Evolutionary conservation across 2,797 vertebrate species (phyloP), one percentile per base, ranked within the genome.

Genomic region (Clarias fuscus): DNA sequence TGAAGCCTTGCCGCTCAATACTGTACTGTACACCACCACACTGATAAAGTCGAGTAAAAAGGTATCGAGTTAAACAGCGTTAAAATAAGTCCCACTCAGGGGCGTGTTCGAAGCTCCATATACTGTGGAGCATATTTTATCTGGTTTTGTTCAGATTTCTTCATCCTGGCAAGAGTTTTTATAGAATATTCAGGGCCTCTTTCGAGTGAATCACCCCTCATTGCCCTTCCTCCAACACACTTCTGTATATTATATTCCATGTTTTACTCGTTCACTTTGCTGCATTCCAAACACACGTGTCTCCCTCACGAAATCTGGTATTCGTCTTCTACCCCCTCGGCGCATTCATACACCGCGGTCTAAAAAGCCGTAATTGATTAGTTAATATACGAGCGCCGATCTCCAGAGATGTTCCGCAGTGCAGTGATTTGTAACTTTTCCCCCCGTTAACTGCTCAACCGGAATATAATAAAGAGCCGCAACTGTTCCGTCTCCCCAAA

Each of bases 321-420:
- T 53, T 73, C 59, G 20, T 59, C 68, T 61, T 8, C 14, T 64
- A 64, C 61, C 20, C 71, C 20, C 71, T 61, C 30, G 48, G 14
- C n/a, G 11, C 40, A n/a, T 70, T 62, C 78, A 65, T 33, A 77
- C 65, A 62, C 81, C 1, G 81, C 62, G 72, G 85, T 27, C 65
- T 86, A 65, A 75, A 82, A 86, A 67, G 80, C 65, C 17, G 7
- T 84, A 87, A 87, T 84, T 84, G 82, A 87, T 87, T 80, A 84
- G 67, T 40, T 81, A 78, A 81, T 67, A 30, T 81, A 67, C 15
- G 76, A 80, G 79, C 43, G 33, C 76, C 43, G 67, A 81, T 73
- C 86, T 58, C 43, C 58, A 22, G 68, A 84, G 83, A 84, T 75
- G 82, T 64, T 87, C 53, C 22, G 59, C 86, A 37, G 83, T 79